phyloP scores from a whole-genome alignment of 2,888 invertebrate genomes.

The Coelinius sp. region DNA sequence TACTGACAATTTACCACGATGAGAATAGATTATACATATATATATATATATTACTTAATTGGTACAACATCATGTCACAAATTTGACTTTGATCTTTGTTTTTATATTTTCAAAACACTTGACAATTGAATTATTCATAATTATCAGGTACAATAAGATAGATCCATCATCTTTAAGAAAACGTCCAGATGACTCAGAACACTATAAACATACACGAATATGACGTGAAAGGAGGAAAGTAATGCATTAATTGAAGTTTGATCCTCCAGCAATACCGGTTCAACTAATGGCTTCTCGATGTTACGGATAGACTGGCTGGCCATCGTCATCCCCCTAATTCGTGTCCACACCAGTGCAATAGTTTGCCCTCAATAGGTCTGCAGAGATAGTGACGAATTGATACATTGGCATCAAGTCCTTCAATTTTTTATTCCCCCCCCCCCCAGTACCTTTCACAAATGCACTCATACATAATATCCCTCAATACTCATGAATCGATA shows the following conservation, averaged over 20 bases:
- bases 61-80: no score
- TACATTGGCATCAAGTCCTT: background rate
- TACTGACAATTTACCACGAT: slow-evolving; percentile 18
- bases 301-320: slow-evolving; percentile 40
- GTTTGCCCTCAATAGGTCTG: background rate
- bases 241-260: slow-evolving; percentile 40
- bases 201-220: background rate
- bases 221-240: background rate
- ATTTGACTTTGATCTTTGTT: no score
- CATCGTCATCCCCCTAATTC: slow-evolving; percentile 28
- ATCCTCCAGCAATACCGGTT: slow-evolving; percentile 33
- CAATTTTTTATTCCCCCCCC: background rate
- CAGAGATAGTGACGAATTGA: slow-evolving; percentile 1
- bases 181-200: background rate
- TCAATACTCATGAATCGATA: no score
- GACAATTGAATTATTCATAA: no score
- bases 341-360: slow-evolving; percentile 26
- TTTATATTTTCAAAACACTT: background rate
- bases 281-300: slow-evolving; percentile 40
- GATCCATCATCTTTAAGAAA: background rate
- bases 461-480: no score
- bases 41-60: no score
- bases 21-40: slow-evolving; percentile 5
- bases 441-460: no score
- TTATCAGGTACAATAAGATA: background rate